phyloP scores from a whole-genome alignment of 2,888 invertebrate genomes.

The Agrotis clavis region DNA sequence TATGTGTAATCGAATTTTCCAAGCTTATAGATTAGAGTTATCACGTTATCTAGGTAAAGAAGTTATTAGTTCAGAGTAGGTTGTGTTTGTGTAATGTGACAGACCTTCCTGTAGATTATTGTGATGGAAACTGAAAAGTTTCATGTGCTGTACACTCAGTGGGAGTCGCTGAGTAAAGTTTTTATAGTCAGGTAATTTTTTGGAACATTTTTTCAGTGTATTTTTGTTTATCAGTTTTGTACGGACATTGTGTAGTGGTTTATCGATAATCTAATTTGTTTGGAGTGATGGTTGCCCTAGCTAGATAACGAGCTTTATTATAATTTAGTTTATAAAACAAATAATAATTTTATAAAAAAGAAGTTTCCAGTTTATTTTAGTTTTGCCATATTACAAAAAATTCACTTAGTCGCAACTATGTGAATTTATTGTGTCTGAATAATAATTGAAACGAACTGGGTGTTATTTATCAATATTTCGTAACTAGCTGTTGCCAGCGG shows the following conservation, averaged over 20 bases:
- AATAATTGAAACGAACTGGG: no score
- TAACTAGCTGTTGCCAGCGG: no score
- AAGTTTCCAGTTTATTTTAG: no score
- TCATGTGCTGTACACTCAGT: slow-evolving; percentile 74
- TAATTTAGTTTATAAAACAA: no score
- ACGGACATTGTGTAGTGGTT: slow-evolving; percentile 3
- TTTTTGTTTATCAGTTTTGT: slow-evolving; percentile 5
- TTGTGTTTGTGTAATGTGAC: slow-evolving; percentile 46
- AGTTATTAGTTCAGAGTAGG: slow-evolving; percentile 34
- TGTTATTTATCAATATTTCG: no score
- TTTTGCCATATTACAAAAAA: background rate
- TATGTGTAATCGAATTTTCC: slow-evolving; percentile 41
- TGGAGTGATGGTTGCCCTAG: slow-evolving; percentile 19
- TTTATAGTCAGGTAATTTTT: slow-evolving; percentile 67
- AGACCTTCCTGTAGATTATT: slow-evolving; percentile 15
- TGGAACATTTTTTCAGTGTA: background rate
- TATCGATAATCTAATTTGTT: slow-evolving; percentile 9
- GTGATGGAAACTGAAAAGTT: slow-evolving; percentile 65
- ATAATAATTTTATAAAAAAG: no score
- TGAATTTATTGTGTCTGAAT: no score
- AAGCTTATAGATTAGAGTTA: slow-evolving; percentile 58
- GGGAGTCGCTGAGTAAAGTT: slow-evolving; percentile 70
- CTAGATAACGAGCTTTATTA: slow-evolving; percentile 18
- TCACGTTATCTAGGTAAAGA: slow-evolving; percentile 39
- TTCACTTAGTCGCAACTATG: background rate